Evolutionary conservation across 2,888 invertebrate genomes (phyloP), one percentile per base, ranked within the genome.

Genomic region (Tipula vernalis): DNA sequence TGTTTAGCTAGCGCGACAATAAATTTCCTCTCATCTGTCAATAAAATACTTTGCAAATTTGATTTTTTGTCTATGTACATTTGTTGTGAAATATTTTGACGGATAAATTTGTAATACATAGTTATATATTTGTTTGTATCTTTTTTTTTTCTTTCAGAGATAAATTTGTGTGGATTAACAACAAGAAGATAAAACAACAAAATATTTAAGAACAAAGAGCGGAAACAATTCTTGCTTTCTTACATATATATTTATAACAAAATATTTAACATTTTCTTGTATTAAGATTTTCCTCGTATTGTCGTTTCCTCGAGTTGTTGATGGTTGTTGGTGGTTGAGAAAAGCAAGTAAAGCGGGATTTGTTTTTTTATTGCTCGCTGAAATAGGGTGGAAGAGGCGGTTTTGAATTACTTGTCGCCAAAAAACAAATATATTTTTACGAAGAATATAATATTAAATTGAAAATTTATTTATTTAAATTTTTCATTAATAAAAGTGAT

Each of bases 21-120:
- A 39, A 84, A 84, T 39, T 84, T 84, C 84, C 39, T 84, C 84
- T 84, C 84, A 84, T 84, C 84, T 84, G 84, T 84, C 84, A 84
- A 84, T 84, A 84, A 84, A 84, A 84, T 84, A 84, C 41, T 84
- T 39, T 39, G 39, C n/a, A 41, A 84, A 84, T 84, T 84, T 84
- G 8, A 39, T 39, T 39, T 84, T 36, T 10, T 84, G 5, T 84
- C 6, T 13, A n/a, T 6, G 39, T 83, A 36, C 18, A 36, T 36
- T 83, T 83, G n/a, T 84, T 84, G 39, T 39, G n/a, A 84, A 51
- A 51, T 51, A 39, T 84, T 84, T 84, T 84, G 41, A 84, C n/a
- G 36, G 84, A 84, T 83, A 84, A 39, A 84, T 39, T 84, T 84
- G 36, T 83, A 28, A 28, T 28, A 28, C 28, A 28, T 28, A 28